Conservation (phyloP, 2,113 vertebrate species). For the Cnemophilus loriae region DNA sequence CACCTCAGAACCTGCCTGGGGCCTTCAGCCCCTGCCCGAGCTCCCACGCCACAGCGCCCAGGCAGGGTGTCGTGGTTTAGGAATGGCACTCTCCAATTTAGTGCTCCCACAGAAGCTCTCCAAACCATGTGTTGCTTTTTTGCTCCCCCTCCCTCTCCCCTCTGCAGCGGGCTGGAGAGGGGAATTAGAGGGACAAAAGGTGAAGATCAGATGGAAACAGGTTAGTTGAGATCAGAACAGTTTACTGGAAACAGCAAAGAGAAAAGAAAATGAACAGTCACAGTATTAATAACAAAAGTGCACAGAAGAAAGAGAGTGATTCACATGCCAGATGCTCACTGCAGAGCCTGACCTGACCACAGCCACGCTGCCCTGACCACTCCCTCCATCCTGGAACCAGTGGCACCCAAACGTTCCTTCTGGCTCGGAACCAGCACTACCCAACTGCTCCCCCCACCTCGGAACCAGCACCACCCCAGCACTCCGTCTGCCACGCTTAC, state of each 20-base stretch:
- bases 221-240: neutral
- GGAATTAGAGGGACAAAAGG: neutral
- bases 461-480: fast-evolving
- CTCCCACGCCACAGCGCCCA: neutral
- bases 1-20: neutral
- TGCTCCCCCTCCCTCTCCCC: neutral
- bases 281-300: neutral
- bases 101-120: neutral
- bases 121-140: too few species aligned
- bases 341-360: neutral
- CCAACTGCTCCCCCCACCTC: fast-evolving
- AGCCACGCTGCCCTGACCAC: fast-evolving
- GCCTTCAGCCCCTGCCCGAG: neutral
- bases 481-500: fast-evolving
- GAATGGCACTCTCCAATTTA: too few species aligned
- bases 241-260: neutral
- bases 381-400: neutral
- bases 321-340: neutral
- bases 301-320: neutral
- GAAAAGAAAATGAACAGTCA: neutral
- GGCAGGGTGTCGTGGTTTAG: neutral
- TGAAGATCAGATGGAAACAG: too few species aligned
- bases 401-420: neutral
- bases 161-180: fast-evolving
- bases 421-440: neutral